Evolutionary conservation across 2,888 invertebrate species (phyloP), one percentile per base, ranked within the genome.

Genomic region (Melolontha melolontha): DNA sequence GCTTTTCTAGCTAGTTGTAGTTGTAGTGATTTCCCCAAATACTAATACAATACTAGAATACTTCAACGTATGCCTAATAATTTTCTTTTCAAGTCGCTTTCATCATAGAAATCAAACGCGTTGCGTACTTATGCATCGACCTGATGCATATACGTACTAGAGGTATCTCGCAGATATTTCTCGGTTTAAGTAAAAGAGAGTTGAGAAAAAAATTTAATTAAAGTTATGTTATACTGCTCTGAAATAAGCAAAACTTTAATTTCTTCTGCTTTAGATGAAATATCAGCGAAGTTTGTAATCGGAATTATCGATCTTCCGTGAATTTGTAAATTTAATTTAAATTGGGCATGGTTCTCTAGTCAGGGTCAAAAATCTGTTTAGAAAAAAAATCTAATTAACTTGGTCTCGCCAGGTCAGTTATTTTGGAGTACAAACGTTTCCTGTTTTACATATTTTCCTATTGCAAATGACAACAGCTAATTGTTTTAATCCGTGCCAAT

Each of bases 361-460:
- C 29, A n/a, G 66, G 62, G 51, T 59, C 59, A 67, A 62, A 67
- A 59, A 67, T 67, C 51, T 51, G 29, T 51, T 29, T 34, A 47
- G 34, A 27, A 47, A 54, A 8, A 49, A 66, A 59, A 67, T 51
- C 59, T 67, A 67, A 67, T 67, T 67, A 67, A 67, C 41, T 17
- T 52, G 16, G 29, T 51, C 65, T 52, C 29, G 65, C 47, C 49
- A 49, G 49, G 59, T 47, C 62, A 42, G 41, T 51, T 59, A 52
- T 67, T 42, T 49, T 34, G 11, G 29, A 62, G 16, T 16, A 34
- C 17, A 62, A 57, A 66, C 65, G 54, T 44, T 52, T 39, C 40
- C 65, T 52, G 54, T 34, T 65, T 65, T 65, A 54, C 65, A 65
- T 65, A 65, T 65, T 65, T 54, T 14, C 34, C 34, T 47, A 11